phyloP scores from a whole-genome alignment of 2,888 invertebrate genomes.

The Rhorus exstirpatorius region DNA sequence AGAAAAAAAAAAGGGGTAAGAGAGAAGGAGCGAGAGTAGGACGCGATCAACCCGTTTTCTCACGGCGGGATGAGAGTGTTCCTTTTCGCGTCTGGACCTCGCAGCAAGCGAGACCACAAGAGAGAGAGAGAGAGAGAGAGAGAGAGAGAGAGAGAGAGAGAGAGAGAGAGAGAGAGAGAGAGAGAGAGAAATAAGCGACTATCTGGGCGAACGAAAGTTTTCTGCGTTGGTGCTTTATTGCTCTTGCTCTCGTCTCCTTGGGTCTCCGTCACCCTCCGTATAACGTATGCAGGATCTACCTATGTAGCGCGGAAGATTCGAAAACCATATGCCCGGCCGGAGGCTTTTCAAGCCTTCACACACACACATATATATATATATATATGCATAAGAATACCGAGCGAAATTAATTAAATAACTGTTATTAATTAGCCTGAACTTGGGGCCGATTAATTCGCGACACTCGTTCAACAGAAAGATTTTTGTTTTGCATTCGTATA shows the following conservation, averaged over 20 bases:
- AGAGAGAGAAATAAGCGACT: conserved; percentile 63
- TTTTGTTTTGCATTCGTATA: conserved; percentile 56
- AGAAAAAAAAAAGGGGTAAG: conserved; percentile 5
- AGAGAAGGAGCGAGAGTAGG: conserved; percentile 40
- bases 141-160: conserved; percentile 47
- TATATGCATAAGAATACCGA: conserved; percentile 30
- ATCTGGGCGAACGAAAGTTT: conserved; percentile 65
- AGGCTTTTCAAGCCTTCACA: conserved; percentile 51
- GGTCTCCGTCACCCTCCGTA: conserved; percentile 58
- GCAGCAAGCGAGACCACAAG: conserved; percentile 10
- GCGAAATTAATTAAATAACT: conserved; percentile 68
- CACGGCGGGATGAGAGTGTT: conserved; percentile 68
- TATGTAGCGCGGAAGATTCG: conserved; percentile 53
- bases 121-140: conserved; percentile 29
- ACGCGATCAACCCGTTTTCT: conserved; percentile 74
- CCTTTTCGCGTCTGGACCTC: conserved; percentile 50
- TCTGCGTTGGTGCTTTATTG: conserved; percentile 70
- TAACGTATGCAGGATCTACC: conserved; percentile 30
- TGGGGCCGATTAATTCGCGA: conserved; percentile 65
- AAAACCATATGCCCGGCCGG: conserved; percentile 45
- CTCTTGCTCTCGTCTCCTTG: conserved; percentile 61
- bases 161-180: conserved; percentile 35
- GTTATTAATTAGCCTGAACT: conserved; percentile 66
- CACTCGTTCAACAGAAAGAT: conserved; percentile 55
- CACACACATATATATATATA: background rate